phyloP scores from a whole-genome alignment of 2,797 vertebrate genomes.

The Sternarchorhynchus goeldii region DNA sequence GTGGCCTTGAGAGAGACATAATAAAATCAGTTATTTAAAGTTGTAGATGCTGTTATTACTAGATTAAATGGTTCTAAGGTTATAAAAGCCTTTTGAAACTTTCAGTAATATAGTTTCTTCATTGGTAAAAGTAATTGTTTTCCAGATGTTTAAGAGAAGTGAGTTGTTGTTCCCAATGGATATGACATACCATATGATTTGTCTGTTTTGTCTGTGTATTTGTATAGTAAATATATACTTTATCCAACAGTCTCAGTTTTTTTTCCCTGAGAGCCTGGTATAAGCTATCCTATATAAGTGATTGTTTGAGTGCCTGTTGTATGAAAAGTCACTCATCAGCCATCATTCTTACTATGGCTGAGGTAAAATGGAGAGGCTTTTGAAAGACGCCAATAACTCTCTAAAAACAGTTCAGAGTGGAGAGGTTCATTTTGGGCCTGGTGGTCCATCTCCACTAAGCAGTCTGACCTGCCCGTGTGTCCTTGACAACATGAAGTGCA shows the following conservation, averaged over 20 bases:
- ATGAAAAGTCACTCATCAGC: not conserved
- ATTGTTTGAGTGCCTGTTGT: not conserved
- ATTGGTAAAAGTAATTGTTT: not conserved
- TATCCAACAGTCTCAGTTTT: too few relatives aligned
- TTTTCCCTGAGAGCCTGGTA: too few relatives aligned
- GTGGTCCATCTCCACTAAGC: conserved; percentile 24
- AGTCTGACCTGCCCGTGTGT: conserved; percentile 16
- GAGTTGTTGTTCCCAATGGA: too few relatives aligned
- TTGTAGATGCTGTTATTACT: not conserved
- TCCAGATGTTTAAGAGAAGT: not conserved
- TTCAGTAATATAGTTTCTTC: not conserved
- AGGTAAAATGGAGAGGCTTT: not conserved
- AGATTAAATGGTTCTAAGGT: not conserved
- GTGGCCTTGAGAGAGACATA: conserved; percentile 11
- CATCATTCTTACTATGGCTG: not conserved
- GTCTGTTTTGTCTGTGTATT: too few relatives aligned
- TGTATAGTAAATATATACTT: too few relatives aligned
- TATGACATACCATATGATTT: too few relatives aligned
- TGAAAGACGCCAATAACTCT: not conserved
- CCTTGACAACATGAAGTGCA: conserved; percentile 5
- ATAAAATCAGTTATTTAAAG: not conserved
- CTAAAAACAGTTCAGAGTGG: not conserved
- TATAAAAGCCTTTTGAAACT: not conserved
- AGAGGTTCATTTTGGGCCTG: not conserved
- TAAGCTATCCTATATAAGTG: too few relatives aligned